Evolutionary conservation across 2,113 vertebrate genomes (phyloP).

Genomic region (Etia nguti): DNA sequence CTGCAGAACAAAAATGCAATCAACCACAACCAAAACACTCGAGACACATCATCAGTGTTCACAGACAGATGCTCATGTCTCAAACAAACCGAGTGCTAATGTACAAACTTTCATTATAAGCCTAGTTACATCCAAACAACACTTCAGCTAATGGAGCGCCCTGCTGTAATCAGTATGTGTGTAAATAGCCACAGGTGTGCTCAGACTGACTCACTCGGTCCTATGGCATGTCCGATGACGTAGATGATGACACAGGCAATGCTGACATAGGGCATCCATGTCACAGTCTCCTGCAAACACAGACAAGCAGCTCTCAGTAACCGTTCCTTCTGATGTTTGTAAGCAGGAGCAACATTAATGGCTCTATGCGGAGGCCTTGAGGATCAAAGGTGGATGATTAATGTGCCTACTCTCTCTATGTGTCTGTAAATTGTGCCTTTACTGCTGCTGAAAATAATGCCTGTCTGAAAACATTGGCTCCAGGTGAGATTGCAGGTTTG

Average conservation of each 20-base stretch:
- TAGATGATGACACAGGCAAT: slow-evolving; percentile 83
- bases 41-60: not conserved
- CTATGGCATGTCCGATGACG: slow-evolving; percentile 85
- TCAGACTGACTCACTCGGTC: slow-evolving; percentile 81
- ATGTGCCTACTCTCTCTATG: not conserved
- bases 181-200: slow-evolving; percentile 2
- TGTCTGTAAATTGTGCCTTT: not conserved
- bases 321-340: not conserved
- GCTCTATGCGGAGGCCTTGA: accelerated
- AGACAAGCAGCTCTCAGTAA: not conserved
- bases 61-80: not conserved
- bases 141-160: slow-evolving; percentile 40
- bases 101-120: slow-evolving; percentile 28
- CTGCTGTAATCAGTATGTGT: slow-evolving; percentile 19
- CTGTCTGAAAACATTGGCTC: not conserved
- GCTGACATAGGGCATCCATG: slow-evolving; percentile 89
- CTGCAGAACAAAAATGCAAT: slow-evolving; percentile 54
- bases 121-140: slow-evolving; percentile 48
- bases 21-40: slow-evolving; percentile 1
- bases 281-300: slow-evolving; percentile 59
- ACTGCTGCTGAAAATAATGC: not conserved
- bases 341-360: not conserved
- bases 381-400: not conserved
- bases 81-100: not conserved
- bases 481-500: not conserved